Evolutionary conservation across 2,797 vertebrate genomes (phyloP).

Genomic region (Borostomias antarcticus): DNA sequence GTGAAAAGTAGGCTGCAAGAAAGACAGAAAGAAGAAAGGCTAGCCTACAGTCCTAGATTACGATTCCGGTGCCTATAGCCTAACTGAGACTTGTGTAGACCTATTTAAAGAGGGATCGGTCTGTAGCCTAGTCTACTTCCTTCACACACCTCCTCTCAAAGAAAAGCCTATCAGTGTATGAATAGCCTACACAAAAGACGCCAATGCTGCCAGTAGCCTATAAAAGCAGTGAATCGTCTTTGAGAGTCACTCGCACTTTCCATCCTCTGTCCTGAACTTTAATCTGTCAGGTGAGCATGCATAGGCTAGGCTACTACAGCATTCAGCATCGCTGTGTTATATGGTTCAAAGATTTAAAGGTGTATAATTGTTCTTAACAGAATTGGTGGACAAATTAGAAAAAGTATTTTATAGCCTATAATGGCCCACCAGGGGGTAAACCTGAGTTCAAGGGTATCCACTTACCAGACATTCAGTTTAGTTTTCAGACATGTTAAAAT

Average conservation of each 20-base stretch:
- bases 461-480: background rate
- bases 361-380: background rate
- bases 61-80: background rate
- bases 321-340: background rate
- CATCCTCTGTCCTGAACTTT: constrained; percentile 42
- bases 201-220: constrained; percentile 32
- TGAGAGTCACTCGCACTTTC: constrained; percentile 34
- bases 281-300: background rate
- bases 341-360: background rate
- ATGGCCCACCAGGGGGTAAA: constrained; percentile 1
- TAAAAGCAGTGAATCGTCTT: constrained; percentile 67
- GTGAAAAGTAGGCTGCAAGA: background rate
- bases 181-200: constrained; percentile 43
- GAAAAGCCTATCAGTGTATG: constrained; percentile 54
- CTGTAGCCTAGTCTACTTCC: too few relatives aligned
- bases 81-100: constrained; percentile 45
- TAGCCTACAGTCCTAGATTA: background rate
- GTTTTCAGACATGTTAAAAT: background rate
- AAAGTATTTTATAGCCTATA: background rate
- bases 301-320: background rate
- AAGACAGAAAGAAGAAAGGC: background rate
- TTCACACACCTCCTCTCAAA: constrained; percentile 67
- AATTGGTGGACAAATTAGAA: background rate
- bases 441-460: constrained; percentile 6
- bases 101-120: constrained; percentile 48